phyloP scores from a whole-genome alignment of 2,888 invertebrate species.

The Tetragnatha montana region DNA sequence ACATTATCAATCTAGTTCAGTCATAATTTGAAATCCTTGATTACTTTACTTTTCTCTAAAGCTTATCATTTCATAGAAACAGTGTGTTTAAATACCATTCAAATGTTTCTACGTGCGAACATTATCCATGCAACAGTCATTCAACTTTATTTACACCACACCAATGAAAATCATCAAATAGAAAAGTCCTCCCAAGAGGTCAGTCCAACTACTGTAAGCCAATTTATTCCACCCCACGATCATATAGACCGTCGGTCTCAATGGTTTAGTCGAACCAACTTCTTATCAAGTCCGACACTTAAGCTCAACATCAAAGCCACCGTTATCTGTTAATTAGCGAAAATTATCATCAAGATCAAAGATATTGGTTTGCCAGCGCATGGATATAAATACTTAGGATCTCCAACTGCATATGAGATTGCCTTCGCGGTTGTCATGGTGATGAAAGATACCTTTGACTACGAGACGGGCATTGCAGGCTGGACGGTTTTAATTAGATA shows the following conservation, averaged over 20 bases:
- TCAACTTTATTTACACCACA: too few relatives aligned
- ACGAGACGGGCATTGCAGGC: not conserved
- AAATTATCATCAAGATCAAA: conserved; percentile 24
- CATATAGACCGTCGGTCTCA: not conserved
- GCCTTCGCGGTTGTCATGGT: not conserved
- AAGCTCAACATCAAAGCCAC: conserved; percentile 15
- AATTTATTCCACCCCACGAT: not conserved
- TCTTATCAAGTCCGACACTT: conserved; percentile 14
- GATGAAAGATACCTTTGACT: conserved; percentile 19
- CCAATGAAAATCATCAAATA: too few relatives aligned
- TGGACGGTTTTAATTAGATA: conserved; percentile 24
- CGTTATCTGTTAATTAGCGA: conserved; percentile 18
- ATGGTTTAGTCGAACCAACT: not conserved
- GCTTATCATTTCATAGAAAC: too few relatives aligned
- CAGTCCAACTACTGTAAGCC: not conserved
- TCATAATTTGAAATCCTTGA: too few relatives aligned
- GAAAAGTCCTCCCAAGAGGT: not conserved
- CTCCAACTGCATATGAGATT: conserved; percentile 8
- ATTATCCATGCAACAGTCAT: too few relatives aligned
- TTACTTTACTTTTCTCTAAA: too few relatives aligned
- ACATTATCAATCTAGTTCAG: too few relatives aligned
- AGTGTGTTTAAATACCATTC: too few relatives aligned
- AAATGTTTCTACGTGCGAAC: too few relatives aligned
- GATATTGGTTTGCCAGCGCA: conserved; percentile 16
- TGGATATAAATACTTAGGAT: conserved; percentile 10